These are phyloP conservation scores for Onychomys arenicola DNA, from an alignment of 2,797 vertebrate species.

Conservation along the genomic window DNA sequence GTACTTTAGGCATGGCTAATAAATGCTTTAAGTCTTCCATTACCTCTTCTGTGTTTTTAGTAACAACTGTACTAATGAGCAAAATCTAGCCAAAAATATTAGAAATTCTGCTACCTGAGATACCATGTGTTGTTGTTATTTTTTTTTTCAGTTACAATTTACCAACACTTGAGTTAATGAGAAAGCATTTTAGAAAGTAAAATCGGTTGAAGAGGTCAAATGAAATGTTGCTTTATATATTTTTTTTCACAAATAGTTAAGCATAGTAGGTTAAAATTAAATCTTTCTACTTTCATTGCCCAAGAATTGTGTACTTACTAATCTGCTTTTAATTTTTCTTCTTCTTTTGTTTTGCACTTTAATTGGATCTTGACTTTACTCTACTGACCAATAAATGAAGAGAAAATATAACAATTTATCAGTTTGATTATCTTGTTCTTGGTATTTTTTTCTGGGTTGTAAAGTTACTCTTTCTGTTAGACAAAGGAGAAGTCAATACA, in stretches of 20 bases:
- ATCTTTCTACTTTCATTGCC: neutral
- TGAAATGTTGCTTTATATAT: neutral
- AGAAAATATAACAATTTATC: neutral
- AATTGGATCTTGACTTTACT: slow-evolving; percentile 18
- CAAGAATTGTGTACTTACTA: neutral
- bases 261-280: neutral
- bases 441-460: neutral
- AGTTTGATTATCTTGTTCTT: neutral
- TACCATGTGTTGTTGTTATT: neutral
- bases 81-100: neutral
- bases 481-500: slow-evolving; percentile 23
- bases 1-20: neutral
- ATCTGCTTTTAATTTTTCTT: neutral
- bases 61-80: neutral
- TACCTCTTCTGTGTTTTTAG: neutral
- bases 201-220: neutral
- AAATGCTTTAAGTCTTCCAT: neutral
- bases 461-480: neutral
- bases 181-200: slow-evolving; percentile 7
- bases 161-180: neutral
- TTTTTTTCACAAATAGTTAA: slow-evolving; percentile 12
- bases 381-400: slow-evolving; percentile 11
- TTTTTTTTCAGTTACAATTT: neutral
- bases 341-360: neutral
- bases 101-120: neutral